Percentiles rank a stretch among this genome's conserved stretches.
phyloP scores from a whole-genome alignment of 2,113 vertebrate genomes.

The Xyrauchen texanus region DNA sequence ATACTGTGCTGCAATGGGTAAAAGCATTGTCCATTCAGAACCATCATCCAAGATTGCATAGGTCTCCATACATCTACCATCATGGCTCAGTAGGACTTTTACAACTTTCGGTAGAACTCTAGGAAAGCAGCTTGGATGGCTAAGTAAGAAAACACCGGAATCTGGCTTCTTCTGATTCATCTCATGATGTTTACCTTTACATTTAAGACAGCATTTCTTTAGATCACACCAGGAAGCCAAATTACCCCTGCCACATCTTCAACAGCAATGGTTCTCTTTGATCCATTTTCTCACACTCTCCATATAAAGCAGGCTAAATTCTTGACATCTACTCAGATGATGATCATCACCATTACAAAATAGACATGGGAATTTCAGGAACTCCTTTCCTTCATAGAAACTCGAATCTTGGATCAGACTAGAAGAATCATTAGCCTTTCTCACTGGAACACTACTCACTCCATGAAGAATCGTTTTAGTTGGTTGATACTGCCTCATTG shows the following conservation, averaged over 20 bases:
- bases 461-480: not conserved
- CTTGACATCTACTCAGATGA: too few relatives aligned
- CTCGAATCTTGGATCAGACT: not conserved
- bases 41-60: not conserved
- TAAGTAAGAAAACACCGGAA: not conserved
- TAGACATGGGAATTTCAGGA: not conserved
- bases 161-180: not conserved
- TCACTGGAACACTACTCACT: not conserved
- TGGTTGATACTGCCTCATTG: not conserved
- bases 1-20: not conserved
- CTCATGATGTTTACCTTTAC: not conserved
- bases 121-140: not conserved
- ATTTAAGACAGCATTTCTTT: not conserved
- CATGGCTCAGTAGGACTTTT: not conserved
- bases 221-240: not conserved
- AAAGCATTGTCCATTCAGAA: not conserved
- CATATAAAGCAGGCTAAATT: too few relatives aligned
- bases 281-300: too few relatives aligned
- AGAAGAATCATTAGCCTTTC: not conserved
- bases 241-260: not conserved
- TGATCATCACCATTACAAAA: not conserved
- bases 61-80: not conserved
- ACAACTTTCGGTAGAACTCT: not conserved
- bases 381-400: not conserved
- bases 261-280: not conserved